A percentile compares a stretch with the other conserved stretches of the same genome.
phyloP scores from a whole-genome alignment of 2,888 invertebrate genomes.

The Minunthozetes semirufus region DNA sequence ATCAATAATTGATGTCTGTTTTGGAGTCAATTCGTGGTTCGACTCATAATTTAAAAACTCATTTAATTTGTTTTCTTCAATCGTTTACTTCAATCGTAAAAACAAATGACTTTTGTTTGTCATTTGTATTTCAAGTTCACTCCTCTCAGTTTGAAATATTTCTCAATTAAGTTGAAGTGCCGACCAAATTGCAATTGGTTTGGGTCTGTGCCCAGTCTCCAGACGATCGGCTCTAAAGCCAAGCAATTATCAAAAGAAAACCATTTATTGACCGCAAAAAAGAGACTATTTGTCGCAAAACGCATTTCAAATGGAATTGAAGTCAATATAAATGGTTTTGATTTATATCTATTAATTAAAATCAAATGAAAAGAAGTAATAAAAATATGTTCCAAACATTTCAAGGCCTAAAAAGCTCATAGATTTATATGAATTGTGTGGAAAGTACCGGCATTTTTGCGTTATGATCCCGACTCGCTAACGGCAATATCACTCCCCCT shows the following conservation, averaged over 20 bases:
- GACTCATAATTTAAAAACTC: conserved; percentile 10
- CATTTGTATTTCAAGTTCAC: conserved; percentile 12
- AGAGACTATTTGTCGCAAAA: conserved; percentile 18
- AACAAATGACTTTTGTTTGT: conserved; percentile 29
- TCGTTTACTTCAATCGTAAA: conserved; percentile 20
- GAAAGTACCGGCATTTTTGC: conserved; percentile 26
- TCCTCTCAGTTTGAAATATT: conserved; percentile 23
- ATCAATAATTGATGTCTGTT: conserved; percentile 2
- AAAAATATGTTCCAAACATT: conserved; percentile 31
- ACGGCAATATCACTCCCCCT: conserved; percentile 33
- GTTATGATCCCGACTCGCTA: conserved; percentile 28
- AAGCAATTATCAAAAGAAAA: neutral
- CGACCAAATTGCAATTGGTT: neutral
- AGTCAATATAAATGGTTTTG: conserved; percentile 31
- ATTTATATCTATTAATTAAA: conserved; percentile 34
- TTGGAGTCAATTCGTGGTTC: neutral
- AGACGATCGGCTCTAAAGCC: neutral
- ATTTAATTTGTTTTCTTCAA: conserved; percentile 17
- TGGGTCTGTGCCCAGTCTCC: neutral
- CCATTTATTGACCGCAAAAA: conserved; percentile 25
- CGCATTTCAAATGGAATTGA: conserved; percentile 21
- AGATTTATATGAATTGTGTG: conserved; percentile 25
- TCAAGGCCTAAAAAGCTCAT: conserved; percentile 28
- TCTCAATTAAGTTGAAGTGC: conserved; percentile 14
- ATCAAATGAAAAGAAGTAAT: conserved; percentile 24